Evolutionary conservation across 2,888 invertebrate genomes (phyloP), one percentile per base, ranked within the genome.

Genomic region (Callyntrura sp.): DNA sequence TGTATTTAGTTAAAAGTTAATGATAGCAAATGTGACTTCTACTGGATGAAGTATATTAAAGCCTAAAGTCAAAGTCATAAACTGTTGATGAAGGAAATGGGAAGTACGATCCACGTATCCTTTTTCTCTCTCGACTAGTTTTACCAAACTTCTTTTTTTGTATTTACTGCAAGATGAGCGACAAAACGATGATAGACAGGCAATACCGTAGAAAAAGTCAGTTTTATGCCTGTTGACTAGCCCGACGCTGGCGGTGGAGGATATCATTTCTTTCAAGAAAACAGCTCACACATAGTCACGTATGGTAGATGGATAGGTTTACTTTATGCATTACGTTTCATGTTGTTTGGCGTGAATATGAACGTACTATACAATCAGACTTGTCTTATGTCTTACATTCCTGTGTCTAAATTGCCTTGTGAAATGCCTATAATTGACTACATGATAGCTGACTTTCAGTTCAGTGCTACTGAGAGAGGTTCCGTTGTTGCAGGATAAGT

Each of bases 81-180:
- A 14, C 20, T 23, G 51, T 14, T 73, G 48, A 11, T 76, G 68
- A 48, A 79, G 78, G 79, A 55, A 86, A 79, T 79, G 79, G 76
- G 79, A 79, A 86, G 79, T 79, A 20, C 79, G 70, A 79, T 86
- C 45, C 68, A 35, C 79, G 55, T 62, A 76, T 76, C 62, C 8
- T 84, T 14, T 68, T 23, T 45, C 51, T 43, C 51, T 68, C 28
- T 14, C 55, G n/a, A 17, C 25, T 35, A 20, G 25, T 51, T 85
- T 51, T 76, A 28, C 62, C 48, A 17, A 28, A 28, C 76, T 76
- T 57, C 17, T 55, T 48, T 82, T 65, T 76, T 55, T 6, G 6
- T 35, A 14, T 14, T 35, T 68, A n/a, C 35, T 70, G 35, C 43
- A 17, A 70, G 73, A 17, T 2, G 45, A 73, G 73, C 45, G 45